Conservation (phyloP, 2,888 invertebrate genomes). For the Aelia acuminata region DNA sequence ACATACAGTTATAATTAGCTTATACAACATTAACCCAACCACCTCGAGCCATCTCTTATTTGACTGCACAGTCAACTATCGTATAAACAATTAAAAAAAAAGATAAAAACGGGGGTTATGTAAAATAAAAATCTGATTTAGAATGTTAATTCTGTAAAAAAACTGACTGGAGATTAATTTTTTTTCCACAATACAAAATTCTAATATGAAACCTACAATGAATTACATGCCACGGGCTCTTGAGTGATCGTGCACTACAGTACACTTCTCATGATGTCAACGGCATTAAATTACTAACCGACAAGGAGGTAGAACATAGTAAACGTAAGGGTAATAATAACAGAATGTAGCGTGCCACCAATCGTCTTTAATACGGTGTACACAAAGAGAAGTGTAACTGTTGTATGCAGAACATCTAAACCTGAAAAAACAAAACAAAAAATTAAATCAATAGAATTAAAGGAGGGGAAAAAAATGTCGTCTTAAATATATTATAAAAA, state of each 20-base stretch:
- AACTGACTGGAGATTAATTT: constrained; percentile 29
- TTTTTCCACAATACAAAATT: constrained; percentile 2
- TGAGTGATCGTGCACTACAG: background rate
- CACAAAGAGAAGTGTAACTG: constrained; percentile 80
- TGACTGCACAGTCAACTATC: too few relatives aligned
- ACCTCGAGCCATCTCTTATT: too few relatives aligned
- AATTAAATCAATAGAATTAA: background rate
- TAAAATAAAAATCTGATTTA: background rate
- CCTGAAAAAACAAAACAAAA: constrained; percentile 69
- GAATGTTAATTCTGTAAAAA: background rate
- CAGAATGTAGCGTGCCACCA: constrained; percentile 77
- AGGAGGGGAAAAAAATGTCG: background rate
- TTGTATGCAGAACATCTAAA: constrained; percentile 80
- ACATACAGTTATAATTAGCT: too few relatives aligned
- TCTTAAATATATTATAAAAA: background rate
- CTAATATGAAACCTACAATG: constrained; percentile 13
- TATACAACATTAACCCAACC: too few relatives aligned
- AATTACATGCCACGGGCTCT: constrained; percentile 12
- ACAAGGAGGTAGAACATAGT: constrained; percentile 84
- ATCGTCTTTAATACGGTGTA: constrained; percentile 78
- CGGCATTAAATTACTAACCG: constrained; percentile 70
- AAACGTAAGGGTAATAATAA: constrained; percentile 81
- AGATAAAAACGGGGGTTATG: too few relatives aligned
- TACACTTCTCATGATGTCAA: constrained; percentile 19
- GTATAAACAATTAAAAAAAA: too few relatives aligned